These are phyloP conservation scores for Nerophis lumbriciformis DNA, from an alignment of 2,113 vertebrate species.

Conservation along the genomic window DNA sequence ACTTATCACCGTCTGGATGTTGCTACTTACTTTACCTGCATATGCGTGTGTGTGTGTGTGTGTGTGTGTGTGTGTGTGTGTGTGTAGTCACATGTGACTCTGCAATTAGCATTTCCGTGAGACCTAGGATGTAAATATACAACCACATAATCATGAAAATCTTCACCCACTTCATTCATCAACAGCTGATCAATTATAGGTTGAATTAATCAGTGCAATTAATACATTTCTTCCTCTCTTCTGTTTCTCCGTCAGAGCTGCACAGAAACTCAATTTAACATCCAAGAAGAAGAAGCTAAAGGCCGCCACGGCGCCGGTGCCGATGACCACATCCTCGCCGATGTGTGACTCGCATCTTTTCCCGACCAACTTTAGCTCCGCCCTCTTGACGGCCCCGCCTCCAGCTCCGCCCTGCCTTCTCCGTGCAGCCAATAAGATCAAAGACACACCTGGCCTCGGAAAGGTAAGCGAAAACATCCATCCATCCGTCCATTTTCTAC, in stretches of 20 bases:
- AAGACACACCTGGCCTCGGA: constrained; percentile 92
- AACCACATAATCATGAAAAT: constrained; percentile 2
- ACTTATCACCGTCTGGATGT: constrained; percentile 51
- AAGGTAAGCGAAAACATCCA: constrained; percentile 76
- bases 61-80: not conserved
- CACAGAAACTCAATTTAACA: constrained; percentile 93
- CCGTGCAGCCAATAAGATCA: constrained; percentile 91
- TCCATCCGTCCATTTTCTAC: no score
- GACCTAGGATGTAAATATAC: constrained; percentile 26
- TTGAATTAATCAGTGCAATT: constrained; percentile 1
- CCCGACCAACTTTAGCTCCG: constrained; percentile 89
- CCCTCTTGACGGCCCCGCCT: constrained; percentile 83
- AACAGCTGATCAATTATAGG: not conserved
- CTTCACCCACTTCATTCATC: constrained; percentile 2
- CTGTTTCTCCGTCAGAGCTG: constrained; percentile 76
- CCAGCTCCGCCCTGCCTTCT: constrained; percentile 93
- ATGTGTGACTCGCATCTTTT: constrained; percentile 83
- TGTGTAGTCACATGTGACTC: constrained; percentile 19
- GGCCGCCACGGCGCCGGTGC: constrained; percentile 28
- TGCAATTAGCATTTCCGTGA: constrained; percentile 40
- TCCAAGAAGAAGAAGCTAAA: constrained; percentile 97
- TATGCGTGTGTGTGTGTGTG: constrained; percentile 10
- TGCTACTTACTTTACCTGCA: constrained; percentile 35
- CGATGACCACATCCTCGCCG: constrained; percentile 70
- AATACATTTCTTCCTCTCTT: constrained; percentile 1